Evolutionary conservation across 1,140 invertebrate genomes (phyloP).

Genomic region (Brachionus rubens): DNA sequence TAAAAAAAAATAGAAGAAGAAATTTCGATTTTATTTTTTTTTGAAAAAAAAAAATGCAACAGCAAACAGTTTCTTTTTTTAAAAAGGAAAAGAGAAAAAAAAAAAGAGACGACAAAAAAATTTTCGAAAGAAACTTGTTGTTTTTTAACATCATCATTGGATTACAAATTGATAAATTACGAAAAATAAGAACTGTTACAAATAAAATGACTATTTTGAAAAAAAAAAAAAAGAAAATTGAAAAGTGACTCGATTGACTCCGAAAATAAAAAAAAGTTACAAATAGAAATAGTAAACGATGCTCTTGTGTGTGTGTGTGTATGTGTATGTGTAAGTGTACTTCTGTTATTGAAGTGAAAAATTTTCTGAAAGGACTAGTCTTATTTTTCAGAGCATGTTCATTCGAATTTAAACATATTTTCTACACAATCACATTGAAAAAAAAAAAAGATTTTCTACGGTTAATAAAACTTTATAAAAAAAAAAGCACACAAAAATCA

Average conservation of each 20-base stretch:
- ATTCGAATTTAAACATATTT: slow-evolving; percentile 8
- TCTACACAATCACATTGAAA: slow-evolving; percentile 39
- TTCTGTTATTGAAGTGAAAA: background rate
- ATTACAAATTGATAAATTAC: slow-evolving; percentile 28
- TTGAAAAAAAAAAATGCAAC: slow-evolving; percentile 26
- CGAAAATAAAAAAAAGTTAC: background rate
- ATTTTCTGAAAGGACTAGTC: slow-evolving; percentile 9
- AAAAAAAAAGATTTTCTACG: slow-evolving; percentile 9
- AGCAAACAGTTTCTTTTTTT: slow-evolving; percentile 35
- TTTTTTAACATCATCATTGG: slow-evolving; percentile 24
- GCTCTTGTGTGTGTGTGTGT: too few relatives aligned
- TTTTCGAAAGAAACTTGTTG: too few relatives aligned
- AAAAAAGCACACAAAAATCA: slow-evolving; percentile 2
- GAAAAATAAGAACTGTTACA: slow-evolving; percentile 4
- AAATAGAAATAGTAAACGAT: too few relatives aligned
- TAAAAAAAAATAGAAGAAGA: background rate
- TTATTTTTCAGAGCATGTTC: slow-evolving; percentile 28
- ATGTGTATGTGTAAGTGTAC: too few relatives aligned
- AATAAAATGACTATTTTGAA: slow-evolving; percentile 37
- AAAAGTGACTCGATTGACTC: slow-evolving; percentile 34
- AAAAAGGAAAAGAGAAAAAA: background rate
- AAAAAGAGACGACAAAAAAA: slow-evolving; percentile 8
- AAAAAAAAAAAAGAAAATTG: too few relatives aligned
- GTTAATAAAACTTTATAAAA: background rate
- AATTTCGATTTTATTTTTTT: background rate